Conservation (phyloP, 2,113 vertebrate genomes). For the Opisthocomus hoazin region DNA sequence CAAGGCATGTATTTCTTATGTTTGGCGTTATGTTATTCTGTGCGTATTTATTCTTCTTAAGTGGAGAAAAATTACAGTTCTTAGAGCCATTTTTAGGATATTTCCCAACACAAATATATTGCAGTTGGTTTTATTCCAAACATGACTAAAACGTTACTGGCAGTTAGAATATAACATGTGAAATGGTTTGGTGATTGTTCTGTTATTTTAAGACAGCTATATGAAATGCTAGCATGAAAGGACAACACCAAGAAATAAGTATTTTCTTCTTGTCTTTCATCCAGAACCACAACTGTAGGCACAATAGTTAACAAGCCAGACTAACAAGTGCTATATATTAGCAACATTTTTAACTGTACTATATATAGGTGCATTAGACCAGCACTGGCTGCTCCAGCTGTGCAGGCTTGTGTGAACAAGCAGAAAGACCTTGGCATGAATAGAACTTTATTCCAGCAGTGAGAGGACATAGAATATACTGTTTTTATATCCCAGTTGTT, state of each 20-base stretch:
- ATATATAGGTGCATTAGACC: slow-evolving; percentile 17
- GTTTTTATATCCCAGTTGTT: slow-evolving; percentile 9
- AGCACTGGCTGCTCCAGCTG: background rate
- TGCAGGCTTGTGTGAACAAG: slow-evolving; percentile 44
- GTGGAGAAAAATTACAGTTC: background rate
- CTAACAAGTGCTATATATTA: slow-evolving; percentile 8
- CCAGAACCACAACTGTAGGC: background rate
- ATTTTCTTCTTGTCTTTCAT: background rate
- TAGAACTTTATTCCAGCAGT: background rate
- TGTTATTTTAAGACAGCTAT: background rate
- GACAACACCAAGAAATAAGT: background rate
- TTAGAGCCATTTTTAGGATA: slow-evolving; percentile 18
- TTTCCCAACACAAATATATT: slow-evolving; percentile 40
- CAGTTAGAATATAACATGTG: background rate
- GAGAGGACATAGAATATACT: background rate
- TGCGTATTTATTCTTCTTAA: background rate
- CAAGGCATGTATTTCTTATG: background rate
- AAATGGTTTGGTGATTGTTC: slow-evolving; percentile 10
- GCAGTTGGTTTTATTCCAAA: slow-evolving; percentile 38
- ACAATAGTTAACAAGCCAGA: background rate
- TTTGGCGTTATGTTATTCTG: background rate
- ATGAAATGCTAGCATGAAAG: background rate
- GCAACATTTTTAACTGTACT: slow-evolving; percentile 23
- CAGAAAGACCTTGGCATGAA: background rate
- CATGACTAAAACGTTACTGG: slow-evolving; percentile 31